Conservation (phyloP, 1,140 invertebrate species). For the Megalonaias nervosa region DNA sequence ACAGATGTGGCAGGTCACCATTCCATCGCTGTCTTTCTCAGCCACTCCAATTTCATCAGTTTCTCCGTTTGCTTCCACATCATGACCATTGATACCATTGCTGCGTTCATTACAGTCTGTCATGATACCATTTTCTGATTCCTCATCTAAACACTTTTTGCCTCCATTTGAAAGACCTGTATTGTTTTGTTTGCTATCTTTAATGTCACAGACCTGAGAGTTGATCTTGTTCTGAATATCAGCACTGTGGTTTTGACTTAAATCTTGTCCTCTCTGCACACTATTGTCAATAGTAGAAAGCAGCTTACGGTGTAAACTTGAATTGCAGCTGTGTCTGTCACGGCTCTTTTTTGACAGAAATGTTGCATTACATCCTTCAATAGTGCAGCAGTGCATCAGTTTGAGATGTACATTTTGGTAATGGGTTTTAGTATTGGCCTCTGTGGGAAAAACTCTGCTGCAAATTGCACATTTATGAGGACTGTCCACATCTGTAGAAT, state of each 20-base stretch:
- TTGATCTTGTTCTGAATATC: slow-evolving; percentile 52
- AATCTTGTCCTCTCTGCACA: slow-evolving; percentile 33
- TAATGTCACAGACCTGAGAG: slow-evolving; percentile 29
- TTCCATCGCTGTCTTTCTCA: slow-evolving; percentile 20
- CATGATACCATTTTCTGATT: slow-evolving; percentile 17
- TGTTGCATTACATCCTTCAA: slow-evolving; percentile 95
- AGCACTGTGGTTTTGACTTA: slow-evolving; percentile 42
- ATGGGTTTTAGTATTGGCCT: slow-evolving; percentile 95
- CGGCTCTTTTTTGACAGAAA: slow-evolving; percentile 96
- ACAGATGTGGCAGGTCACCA: slow-evolving; percentile 79
- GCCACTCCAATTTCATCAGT: slow-evolving; percentile 62
- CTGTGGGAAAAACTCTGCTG: slow-evolving; percentile 94
- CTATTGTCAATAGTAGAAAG: slow-evolving; percentile 52
- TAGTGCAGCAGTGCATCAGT: slow-evolving; percentile 95
- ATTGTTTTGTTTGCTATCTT: slow-evolving; percentile 6
- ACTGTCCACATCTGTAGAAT: slow-evolving; percentile 89
- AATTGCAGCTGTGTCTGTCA: slow-evolving; percentile 93
- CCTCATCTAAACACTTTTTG: slow-evolving; percentile 6
- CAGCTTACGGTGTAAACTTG: slow-evolving; percentile 83
- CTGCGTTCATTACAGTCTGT: slow-evolving; percentile 26
- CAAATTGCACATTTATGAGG: slow-evolving; percentile 91
- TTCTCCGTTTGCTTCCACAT: slow-evolving; percentile 7
- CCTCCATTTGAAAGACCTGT: background rate
- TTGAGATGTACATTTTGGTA: slow-evolving; percentile 97
- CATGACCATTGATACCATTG: slow-evolving; percentile 29